Base-by-base conservation (phyloP, 1,140 invertebrate species). In the Homalodisca vitripennis region DNA sequence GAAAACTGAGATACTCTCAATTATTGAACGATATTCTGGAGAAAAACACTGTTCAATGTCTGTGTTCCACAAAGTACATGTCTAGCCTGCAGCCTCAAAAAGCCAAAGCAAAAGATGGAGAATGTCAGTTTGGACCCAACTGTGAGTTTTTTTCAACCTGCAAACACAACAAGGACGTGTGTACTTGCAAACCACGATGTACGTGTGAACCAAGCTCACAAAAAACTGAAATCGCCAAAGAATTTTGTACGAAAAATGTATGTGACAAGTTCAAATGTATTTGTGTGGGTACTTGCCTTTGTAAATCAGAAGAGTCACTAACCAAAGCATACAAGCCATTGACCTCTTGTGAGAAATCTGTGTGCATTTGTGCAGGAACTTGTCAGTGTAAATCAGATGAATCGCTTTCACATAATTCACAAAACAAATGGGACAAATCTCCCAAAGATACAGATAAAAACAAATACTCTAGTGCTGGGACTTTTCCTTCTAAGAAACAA, bases 91-190 rank as follows among this genome's bases (percentile, higher is more conserved):
- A 60, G n/a, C 2, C 22, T 2, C 22, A 30, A 30, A 30, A 60
- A 27, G 2, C 26, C 26, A 24, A 29, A 6, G 22, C 22, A 30
- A 17, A 12, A 53, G 20, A 3, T 12, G 55, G 13, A 27, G 14
- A 24, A 13, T 60, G 55, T 24, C 55, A 60, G 55, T 60, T 60
- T 30, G 55, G 55, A 29, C 14, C 22, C 26, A 24, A 60, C 29
- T 60, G 55, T 26, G 10, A 60, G 13, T 60, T 60, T 30, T 6
- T 60, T 26, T 12, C 55, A 27, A 6, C 24, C 12, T 27, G 26
- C 27, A 22, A 27, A 26, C 6, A 12, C n/a, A n/a, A 60, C 22
- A 2, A 26, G 55, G 55, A 22, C 6, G 29, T 27, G n/a, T 60
- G 55, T 60, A 60, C 55, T n/a, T 60, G 55, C 26, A 14, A 27